Evolutionary conservation across 2,888 invertebrate genomes (phyloP).

Genomic region (Tenthredo distinguenda): DNA sequence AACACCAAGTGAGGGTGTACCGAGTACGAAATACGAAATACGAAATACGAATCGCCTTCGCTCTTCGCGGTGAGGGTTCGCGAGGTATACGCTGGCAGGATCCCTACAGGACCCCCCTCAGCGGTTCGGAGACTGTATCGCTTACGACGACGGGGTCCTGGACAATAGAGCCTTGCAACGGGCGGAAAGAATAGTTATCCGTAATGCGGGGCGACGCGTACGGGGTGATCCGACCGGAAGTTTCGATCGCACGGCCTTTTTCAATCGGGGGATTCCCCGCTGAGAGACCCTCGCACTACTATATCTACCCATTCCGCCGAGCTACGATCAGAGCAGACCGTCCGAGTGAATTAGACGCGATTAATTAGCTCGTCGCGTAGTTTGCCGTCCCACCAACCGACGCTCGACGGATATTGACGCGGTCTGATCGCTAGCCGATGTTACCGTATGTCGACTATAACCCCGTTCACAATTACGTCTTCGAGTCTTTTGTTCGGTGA

Average conservation of each 20-base stretch:
- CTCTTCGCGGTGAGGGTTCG: not conserved
- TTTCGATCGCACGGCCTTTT: slow-evolving; percentile 64
- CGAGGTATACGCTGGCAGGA: not conserved
- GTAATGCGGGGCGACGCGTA: slow-evolving; percentile 75
- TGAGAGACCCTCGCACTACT: slow-evolving; percentile 15
- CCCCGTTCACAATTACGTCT: not conserved
- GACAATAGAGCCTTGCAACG: slow-evolving; percentile 69
- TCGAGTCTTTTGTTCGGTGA: not conserved
- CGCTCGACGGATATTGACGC: slow-evolving; percentile 1
- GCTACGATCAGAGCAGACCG: slow-evolving; percentile 8
- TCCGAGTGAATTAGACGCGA: slow-evolving; percentile 45
- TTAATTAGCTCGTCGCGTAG: slow-evolving; percentile 36
- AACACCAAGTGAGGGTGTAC: slow-evolving; percentile 51
- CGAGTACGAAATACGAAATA: slow-evolving; percentile 32
- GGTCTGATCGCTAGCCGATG: not conserved
- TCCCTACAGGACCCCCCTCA: slow-evolving; percentile 29
- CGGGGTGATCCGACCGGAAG: slow-evolving; percentile 74
- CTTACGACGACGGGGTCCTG: slow-evolving; percentile 68
- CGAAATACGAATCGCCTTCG: not conserved
- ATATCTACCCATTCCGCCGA: slow-evolving; percentile 13
- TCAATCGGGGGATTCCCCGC: slow-evolving; percentile 49
- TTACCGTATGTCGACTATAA: slow-evolving; percentile 14
- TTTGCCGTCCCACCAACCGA: not conserved
- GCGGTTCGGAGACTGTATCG: slow-evolving; percentile 68
- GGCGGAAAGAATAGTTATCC: slow-evolving; percentile 75